Conservation (phyloP, 1,140 invertebrate species). For the Cotesia vestalis region DNA sequence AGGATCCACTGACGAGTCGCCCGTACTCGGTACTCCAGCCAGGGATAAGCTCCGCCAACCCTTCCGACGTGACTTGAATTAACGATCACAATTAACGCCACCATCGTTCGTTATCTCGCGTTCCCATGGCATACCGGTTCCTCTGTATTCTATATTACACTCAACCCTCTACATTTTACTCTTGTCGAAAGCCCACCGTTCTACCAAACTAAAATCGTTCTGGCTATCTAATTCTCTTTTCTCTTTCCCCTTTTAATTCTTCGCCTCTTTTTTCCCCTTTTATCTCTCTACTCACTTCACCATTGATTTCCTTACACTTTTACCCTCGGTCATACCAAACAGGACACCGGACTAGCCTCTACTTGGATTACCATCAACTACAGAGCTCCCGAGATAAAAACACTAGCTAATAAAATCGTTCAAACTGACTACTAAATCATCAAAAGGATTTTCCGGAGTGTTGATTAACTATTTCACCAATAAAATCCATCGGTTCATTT, state of each 20-base stretch:
- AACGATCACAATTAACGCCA: constrained; percentile 50
- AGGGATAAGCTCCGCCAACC: constrained; percentile 44
- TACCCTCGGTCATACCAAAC: too few relatives aligned
- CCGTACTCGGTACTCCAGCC: constrained; percentile 19
- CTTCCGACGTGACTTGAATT: constrained; percentile 49
- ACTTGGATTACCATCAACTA: constrained; percentile 17
- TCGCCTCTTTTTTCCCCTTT: too few relatives aligned
- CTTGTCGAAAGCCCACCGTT: too few relatives aligned
- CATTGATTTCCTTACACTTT: background rate
- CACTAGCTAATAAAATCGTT: constrained; percentile 22
- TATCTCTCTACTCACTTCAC: background rate
- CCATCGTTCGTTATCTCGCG: constrained; percentile 37
- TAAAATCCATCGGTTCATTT: too few relatives aligned
- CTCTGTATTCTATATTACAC: background rate
- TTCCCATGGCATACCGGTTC: constrained; percentile 18
- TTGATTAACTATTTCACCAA: constrained; percentile 5
- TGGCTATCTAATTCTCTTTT: constrained; percentile 26
- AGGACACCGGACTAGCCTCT: background rate
- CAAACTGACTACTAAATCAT: constrained; percentile 9
- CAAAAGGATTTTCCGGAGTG: background rate
- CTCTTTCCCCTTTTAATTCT: too few relatives aligned
- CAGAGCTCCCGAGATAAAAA: constrained; percentile 13
- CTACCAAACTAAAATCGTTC: constrained; percentile 30
- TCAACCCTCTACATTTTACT: too few relatives aligned
- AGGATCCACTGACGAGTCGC: constrained; percentile 1